Percentiles rank a stretch among this genome's conserved stretches.
phyloP scores from a whole-genome alignment of 2,888 invertebrate species.

The Noctua fimbriata region DNA sequence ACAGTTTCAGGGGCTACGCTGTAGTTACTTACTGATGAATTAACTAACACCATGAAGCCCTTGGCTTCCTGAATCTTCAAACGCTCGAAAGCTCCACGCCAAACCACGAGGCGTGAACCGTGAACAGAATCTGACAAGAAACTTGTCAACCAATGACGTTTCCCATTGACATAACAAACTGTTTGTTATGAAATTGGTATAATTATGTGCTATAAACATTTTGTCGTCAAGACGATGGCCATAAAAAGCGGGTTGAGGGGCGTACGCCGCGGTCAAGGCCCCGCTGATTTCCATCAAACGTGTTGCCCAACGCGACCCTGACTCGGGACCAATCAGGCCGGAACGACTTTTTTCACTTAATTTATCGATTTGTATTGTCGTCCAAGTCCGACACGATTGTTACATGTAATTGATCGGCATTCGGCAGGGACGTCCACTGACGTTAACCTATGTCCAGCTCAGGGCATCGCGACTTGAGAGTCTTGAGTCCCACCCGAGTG shows the following conservation, averaged over 20 bases:
- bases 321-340: slow-evolving; percentile 86
- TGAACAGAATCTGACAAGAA: slow-evolving; percentile 22
- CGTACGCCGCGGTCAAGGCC: slow-evolving; percentile 85
- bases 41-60: not conserved
- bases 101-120: slow-evolving; percentile 19
- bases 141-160: slow-evolving; percentile 40
- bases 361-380: slow-evolving; percentile 80
- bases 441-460: not conserved
- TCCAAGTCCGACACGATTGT: slow-evolving; percentile 59
- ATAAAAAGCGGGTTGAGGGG: slow-evolving; percentile 84
- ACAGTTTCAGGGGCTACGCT: not conserved
- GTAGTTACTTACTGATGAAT: not conserved
- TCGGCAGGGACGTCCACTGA: slow-evolving; percentile 25
- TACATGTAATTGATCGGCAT: slow-evolving; percentile 42
- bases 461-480: not conserved
- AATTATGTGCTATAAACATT: slow-evolving; percentile 63
- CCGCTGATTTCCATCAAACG: slow-evolving; percentile 81
- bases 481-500: too few species aligned
- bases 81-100: not conserved
- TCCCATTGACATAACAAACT: slow-evolving; percentile 59
- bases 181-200: slow-evolving; percentile 63
- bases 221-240: slow-evolving; percentile 71
- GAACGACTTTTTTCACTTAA: slow-evolving; percentile 87
- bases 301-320: slow-evolving; percentile 88
- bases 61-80: slow-evolving; percentile 10